Conservation (phyloP, 2,797 vertebrate species). For the Bucorvus abyssinicus region DNA sequence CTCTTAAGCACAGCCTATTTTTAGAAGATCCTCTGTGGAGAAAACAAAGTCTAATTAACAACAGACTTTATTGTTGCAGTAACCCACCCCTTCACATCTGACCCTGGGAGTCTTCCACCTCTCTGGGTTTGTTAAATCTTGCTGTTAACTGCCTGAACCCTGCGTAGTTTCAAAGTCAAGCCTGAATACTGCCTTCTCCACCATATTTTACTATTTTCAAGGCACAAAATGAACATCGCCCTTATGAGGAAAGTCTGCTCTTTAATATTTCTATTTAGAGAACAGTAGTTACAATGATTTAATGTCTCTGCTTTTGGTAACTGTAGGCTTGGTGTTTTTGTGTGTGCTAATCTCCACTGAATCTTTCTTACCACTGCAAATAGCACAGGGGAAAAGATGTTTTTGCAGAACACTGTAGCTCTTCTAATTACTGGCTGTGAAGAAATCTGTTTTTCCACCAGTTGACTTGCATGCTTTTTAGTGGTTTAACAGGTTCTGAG, state of each 20-base stretch:
- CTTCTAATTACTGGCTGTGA: background rate
- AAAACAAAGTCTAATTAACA: conserved; percentile 47
- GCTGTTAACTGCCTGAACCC: background rate
- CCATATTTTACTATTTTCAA: background rate
- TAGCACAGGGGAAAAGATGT: background rate
- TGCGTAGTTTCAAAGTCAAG: background rate
- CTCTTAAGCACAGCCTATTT: conserved; percentile 4
- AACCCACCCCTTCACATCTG: background rate
- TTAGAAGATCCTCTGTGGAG: background rate
- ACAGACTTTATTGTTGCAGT: background rate
- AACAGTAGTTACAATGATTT: background rate
- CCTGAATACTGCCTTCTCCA: background rate
- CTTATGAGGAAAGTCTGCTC: background rate
- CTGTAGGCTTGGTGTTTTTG: background rate
- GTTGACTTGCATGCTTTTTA: conserved; percentile 13
- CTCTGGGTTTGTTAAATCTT: conserved; percentile 1
- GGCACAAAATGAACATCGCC: background rate
- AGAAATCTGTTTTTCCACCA: conserved; percentile 23
- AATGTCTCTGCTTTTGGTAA: background rate
- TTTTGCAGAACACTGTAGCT: background rate
- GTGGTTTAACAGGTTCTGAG: conserved; percentile 19
- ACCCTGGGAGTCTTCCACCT: conserved; percentile 1
- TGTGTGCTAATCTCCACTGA: background rate
- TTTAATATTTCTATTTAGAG: background rate
- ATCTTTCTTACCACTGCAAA: background rate